Base-by-base conservation (phyloP, 1,140 invertebrate genomes). In the Formica selysi region DNA sequence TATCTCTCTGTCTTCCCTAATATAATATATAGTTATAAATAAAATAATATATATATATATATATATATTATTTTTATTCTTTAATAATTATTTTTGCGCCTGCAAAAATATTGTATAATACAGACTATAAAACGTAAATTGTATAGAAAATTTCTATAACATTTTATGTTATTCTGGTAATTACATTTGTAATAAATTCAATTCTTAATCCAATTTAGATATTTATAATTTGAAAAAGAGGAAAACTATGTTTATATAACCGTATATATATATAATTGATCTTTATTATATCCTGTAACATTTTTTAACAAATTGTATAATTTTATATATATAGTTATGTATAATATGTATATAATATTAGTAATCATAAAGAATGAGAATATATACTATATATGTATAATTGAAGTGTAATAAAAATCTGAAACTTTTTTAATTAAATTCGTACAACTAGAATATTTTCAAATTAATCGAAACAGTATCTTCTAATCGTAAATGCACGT, bases 231-330 rank as follows among this genome's bases (percentile, higher is more conserved):
- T 48, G 13, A 48, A 16, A 48, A 48, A 48, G 44, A 48, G 44
- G 44, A 16, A 48, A 48, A 3, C 44, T 48, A 16, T 48, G 8
- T 48, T 62, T 32, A 89, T 86, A 88, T 88, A 89, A 89, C 85
- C 65, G 71, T 51, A 51, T 51, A 19, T 51, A 16, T 48, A 51
- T 51, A 51, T 67, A 76, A 83, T 87, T 54, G 44, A 87, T 89
- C 78, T 89, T 89, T 89, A 89, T 89, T 90, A 79, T 51, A 51
- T 80, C 41, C 62, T 80, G 16, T 84, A 71, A 90, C 86, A 90
- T 90, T 89, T 38, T 68, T 89, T 89, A 89, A 89, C 88, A 89
- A 89, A 89, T 80, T 59, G 76, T 89, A 86, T 85, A 86, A 78
- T 89, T 68, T 78, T 57, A 65, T 85, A 78, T 65, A 73, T 76